Conservation (phyloP, 2,113 vertebrate genomes). For the Nothoprocta perdicaria region DNA sequence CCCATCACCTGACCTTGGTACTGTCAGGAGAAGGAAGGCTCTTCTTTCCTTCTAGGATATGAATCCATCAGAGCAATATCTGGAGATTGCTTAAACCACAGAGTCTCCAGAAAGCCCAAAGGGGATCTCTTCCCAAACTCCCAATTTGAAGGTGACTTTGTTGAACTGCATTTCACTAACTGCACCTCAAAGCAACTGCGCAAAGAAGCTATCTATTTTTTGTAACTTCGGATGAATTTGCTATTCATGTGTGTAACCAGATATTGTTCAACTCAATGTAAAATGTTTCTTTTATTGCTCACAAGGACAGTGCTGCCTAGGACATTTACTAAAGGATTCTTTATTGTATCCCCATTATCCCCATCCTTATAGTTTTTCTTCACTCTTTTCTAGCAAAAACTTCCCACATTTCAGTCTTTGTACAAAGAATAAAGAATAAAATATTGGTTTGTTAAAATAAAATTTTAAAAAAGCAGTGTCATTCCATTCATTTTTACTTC, state of each 20-base stretch:
- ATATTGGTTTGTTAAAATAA: not conserved
- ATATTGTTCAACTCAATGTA: not conserved
- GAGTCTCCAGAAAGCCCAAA: not conserved
- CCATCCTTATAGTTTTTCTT: not conserved
- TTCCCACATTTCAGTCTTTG: not conserved
- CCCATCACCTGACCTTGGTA: rapidly evolving
- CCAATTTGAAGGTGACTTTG: not conserved
- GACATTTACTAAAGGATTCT: rapidly evolving
- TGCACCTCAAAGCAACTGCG: not conserved
- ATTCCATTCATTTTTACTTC: not conserved
- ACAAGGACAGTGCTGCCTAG: not conserved
- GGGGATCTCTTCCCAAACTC: not conserved
- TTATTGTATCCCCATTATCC: not conserved
- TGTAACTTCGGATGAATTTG: not conserved
- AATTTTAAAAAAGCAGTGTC: not conserved
- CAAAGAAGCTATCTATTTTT: not conserved
- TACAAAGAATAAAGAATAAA: not conserved
- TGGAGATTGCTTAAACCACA: not conserved
- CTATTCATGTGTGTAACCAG: not conserved
- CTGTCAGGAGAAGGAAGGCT: not conserved
- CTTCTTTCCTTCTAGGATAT: rapidly evolving
- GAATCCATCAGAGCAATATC: not conserved
- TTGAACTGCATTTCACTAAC: not conserved
- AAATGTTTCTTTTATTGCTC: not conserved
- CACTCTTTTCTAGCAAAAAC: not conserved